phyloP scores from a whole-genome alignment of 2,888 invertebrate species.

The Thyatira batis region DNA sequence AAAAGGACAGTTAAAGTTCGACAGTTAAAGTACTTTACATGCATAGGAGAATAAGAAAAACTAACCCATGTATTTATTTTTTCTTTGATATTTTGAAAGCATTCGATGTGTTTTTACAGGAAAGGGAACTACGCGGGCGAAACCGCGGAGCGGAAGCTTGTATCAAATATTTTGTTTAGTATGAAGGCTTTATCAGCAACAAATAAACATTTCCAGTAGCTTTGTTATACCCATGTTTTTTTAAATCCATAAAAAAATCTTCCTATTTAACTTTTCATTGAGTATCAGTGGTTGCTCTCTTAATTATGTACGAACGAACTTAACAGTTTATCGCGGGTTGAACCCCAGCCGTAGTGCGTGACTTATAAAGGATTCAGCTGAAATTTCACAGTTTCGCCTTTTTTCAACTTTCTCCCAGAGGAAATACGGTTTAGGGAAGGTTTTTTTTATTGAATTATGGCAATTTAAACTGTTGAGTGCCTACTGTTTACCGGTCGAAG shows the following conservation, averaged over 20 bases:
- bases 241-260: too few species aligned
- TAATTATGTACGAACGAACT: slow-evolving; percentile 45
- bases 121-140: too few species aligned
- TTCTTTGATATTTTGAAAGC: not conserved
- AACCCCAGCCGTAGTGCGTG: slow-evolving; percentile 28
- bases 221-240: too few species aligned
- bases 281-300: slow-evolving; percentile 26
- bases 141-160: too few species aligned
- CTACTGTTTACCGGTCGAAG: not conserved
- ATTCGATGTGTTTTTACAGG: too few species aligned
- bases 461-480: slow-evolving; percentile 2
- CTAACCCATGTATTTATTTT: not conserved
- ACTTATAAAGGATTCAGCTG: slow-evolving; percentile 41
- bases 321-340: slow-evolving; percentile 40
- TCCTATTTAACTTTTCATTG: not conserved
- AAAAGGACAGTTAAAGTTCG: slow-evolving; percentile 42
- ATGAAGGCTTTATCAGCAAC: too few species aligned
- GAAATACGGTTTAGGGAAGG: not conserved
- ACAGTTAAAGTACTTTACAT: slow-evolving; percentile 43
- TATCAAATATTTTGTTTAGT: too few species aligned
- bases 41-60: slow-evolving; percentile 23
- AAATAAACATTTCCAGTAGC: too few species aligned
- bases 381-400: slow-evolving; percentile 25
- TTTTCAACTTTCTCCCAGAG: not conserved
- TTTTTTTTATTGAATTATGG: slow-evolving; percentile 4